Base-by-base conservation (phyloP, 2,888 invertebrate genomes). In the Drosophila subsilvestris region DNA sequence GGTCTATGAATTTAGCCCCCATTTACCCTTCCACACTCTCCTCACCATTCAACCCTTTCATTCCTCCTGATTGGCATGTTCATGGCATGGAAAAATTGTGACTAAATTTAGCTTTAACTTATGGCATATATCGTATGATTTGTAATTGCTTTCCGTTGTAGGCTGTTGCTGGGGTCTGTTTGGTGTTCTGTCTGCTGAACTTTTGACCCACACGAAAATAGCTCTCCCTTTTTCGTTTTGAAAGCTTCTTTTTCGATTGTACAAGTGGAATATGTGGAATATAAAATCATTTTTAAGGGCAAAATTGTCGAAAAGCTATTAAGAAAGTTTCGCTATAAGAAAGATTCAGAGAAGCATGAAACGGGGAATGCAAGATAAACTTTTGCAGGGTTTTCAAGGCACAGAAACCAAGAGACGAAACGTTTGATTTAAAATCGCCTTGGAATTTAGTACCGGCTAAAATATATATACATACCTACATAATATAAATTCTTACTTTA, bases 171-270 rank as follows among this genome's bases (percentile, higher is more conserved):
- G 67, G 22, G 22, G 22, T 3, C 22, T 22, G 22, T 51, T 66
- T 43, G 22, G 43, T 61, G 32, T 27, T 63, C 48, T 43, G 77
- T 68, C 69, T 69, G 71, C 44, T 75, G 79, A 87, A 82, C 87
- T 84, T 87, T 76, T 82, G 81, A 82, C 81, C 81, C 81, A 75
- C 63, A 86, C 84, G 74, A 42, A 53, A 51, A 58, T 47, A 42
- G 70, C 25, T 51, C 50, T 49, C 14, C 25, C 25, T 48, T 48
- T 48, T 44, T 17, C 9, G 10, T 9, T 8, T 20, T n/a, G 1
- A 48, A 9, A 18, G 47, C 3, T n/a, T 37, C 14, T 14, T 14
- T 48, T 63, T 20, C 29, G 29, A 63, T 48, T 18, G 22, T 9
- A 4, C n/a, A 67, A 22, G 29, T 42, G 53, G 53, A 29, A 27